These are phyloP conservation scores for Sarcophaga peregrina DNA, from an alignment of 1,140 invertebrate genomes.

Conservation along the genomic window DNA sequence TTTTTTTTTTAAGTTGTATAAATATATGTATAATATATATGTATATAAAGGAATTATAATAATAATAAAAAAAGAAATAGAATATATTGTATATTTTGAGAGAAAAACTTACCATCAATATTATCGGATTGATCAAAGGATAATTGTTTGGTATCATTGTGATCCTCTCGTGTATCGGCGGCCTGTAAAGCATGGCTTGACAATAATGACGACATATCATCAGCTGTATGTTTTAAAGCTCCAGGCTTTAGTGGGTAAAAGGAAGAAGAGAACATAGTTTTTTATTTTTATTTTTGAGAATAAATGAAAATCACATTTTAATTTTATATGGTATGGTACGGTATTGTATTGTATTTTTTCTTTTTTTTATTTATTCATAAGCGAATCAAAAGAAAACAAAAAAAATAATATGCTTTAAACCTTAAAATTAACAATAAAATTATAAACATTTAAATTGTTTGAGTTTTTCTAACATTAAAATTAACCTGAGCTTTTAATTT, in stretches of 20 bases:
- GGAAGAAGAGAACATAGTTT: neutral
- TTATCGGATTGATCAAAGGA: conserved; percentile 64
- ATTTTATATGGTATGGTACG: no score
- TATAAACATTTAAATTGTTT: no score
- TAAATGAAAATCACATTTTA: neutral
- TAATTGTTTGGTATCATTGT: conserved; percentile 63
- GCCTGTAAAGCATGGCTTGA: conserved; percentile 60
- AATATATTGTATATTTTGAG: neutral
- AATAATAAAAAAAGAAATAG: conserved; percentile 26
- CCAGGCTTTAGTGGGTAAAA: conserved; percentile 44
- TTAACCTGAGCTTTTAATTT: no score
- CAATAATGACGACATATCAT: conserved; percentile 63
- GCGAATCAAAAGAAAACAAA: neutral
- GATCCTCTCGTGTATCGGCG: conserved; percentile 59
- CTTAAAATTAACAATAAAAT: neutral
- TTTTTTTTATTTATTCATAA: no score
- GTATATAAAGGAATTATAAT: neutral
- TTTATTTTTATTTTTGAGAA: neutral
- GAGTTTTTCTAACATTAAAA: no score
- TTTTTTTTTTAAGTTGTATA: conserved; percentile 12
- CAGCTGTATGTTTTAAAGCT: conserved; percentile 60
- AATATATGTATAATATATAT: neutral
- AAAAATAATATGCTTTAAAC: conserved; percentile 36
- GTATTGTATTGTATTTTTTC: no score
- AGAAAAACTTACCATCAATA: conserved; percentile 64